phyloP scores from a whole-genome alignment of 1,140 invertebrate genomes.

The Physella acuta region DNA sequence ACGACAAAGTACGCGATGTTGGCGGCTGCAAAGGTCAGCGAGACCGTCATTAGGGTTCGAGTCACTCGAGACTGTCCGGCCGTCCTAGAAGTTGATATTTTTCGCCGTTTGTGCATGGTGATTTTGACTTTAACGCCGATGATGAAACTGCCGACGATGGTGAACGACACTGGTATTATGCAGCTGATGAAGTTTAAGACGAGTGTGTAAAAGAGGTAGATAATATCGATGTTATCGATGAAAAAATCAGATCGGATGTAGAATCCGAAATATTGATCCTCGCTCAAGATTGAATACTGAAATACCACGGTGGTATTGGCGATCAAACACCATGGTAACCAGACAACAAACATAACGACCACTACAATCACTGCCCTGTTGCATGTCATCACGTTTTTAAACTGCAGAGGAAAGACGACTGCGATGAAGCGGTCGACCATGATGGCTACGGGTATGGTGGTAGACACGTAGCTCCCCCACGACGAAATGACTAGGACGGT shows the following conservation, averaged over 20 bases:
- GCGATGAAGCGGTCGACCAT: background rate
- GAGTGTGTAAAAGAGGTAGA: background rate
- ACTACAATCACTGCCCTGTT: background rate
- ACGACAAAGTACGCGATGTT: background rate
- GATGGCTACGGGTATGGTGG: background rate
- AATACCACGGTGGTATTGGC: background rate
- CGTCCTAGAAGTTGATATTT: background rate
- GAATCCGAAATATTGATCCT: background rate
- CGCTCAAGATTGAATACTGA: background rate
- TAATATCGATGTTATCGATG: background rate
- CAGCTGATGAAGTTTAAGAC: background rate
- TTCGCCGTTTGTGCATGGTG: background rate
- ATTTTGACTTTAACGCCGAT: background rate
- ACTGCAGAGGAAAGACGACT: background rate
- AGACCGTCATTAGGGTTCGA: background rate
- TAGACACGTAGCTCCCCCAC: background rate
- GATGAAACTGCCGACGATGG: background rate
- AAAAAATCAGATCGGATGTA: background rate
- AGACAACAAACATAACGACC: background rate
- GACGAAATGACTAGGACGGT: background rate
- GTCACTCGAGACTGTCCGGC: background rate
- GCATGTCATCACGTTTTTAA: background rate
- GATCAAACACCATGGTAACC: background rate
- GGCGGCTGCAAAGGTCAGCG: background rate
- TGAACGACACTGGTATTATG: background rate